Percentiles rank a stretch among this genome's conserved stretches.
These are phyloP conservation scores for Bostrychus sinensis DNA, from an alignment of 2,113 vertebrate genomes.

Conservation along the genomic window DNA sequence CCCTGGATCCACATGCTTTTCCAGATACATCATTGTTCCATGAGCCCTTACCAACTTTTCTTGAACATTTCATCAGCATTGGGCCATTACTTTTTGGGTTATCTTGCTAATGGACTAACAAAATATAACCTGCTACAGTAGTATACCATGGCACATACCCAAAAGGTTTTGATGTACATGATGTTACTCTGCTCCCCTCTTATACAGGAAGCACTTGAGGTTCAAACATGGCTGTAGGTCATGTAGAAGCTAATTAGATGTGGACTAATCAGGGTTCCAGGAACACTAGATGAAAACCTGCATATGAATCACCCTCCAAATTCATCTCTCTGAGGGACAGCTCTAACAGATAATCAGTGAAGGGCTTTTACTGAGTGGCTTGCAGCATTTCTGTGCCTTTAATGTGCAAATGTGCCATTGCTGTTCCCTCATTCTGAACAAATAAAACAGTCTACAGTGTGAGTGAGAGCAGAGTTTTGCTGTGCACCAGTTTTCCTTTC, in stretches of 20 bases:
- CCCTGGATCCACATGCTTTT: too few species aligned
- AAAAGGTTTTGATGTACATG: not conserved
- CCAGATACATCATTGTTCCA: too few species aligned
- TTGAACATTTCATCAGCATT: too few species aligned
- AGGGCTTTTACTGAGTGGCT: conserved; percentile 20
- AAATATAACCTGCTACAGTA: too few species aligned
- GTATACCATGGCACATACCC: too few species aligned
- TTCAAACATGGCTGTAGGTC: not conserved
- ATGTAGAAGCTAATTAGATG: not conserved
- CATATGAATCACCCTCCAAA: conserved; percentile 6
- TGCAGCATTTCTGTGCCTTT: conserved; percentile 19
- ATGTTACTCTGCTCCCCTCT: not conserved
- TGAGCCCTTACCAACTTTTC: too few species aligned
- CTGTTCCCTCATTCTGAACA: conserved; percentile 25
- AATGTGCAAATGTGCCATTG: conserved; percentile 44
- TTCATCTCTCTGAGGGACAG: conserved; percentile 12
- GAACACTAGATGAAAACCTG: not conserved
- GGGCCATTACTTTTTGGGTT: too few species aligned
- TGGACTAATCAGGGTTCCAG: not conserved
- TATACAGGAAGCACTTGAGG: not conserved
- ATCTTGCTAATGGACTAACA: too few species aligned
- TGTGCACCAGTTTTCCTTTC: conserved; percentile 27
- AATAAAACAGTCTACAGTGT: conserved; percentile 22
- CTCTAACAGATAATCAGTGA: conserved; percentile 32
- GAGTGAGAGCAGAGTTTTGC: conserved; percentile 31